Percentiles rank a stretch among this genome's conserved stretches.
phyloP scores from a whole-genome alignment of 2,113 vertebrate species.

The Oncorhynchus keta region DNA sequence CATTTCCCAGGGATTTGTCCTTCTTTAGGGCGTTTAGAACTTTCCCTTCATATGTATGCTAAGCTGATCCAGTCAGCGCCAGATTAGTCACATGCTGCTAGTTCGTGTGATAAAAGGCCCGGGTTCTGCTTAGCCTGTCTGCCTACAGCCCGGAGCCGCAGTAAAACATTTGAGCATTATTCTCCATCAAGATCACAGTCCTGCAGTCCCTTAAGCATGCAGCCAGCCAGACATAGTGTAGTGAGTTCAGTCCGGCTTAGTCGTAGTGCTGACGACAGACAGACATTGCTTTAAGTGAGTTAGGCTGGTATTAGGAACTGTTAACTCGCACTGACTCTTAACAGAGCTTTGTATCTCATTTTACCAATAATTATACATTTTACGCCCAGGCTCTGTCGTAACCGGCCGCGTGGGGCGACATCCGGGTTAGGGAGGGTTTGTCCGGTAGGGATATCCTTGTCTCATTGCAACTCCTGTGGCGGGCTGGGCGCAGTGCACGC shows the following conservation, averaged over 20 bases:
- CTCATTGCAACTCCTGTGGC: too few species aligned
- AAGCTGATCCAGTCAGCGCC: constrained; percentile 17
- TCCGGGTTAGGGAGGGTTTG: too few species aligned
- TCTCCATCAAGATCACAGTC: neutral
- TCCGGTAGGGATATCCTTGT: too few species aligned
- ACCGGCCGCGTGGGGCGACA: too few species aligned
- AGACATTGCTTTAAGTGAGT: neutral
- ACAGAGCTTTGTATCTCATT: neutral
- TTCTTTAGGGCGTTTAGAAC: constrained; percentile 6
- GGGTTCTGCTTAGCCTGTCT: neutral
- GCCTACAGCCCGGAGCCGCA: neutral
- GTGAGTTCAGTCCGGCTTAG: neutral
- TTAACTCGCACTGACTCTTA: neutral
- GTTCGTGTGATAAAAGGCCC: constrained; percentile 4
- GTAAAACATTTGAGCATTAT: neutral
- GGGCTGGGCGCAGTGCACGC: too few species aligned
- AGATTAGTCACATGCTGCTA: constrained; percentile 31
- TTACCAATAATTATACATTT: neutral
- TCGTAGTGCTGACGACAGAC: too few species aligned
- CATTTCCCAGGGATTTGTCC: constrained; percentile 25
- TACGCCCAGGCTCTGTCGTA: neutral
- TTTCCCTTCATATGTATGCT: constrained; percentile 12
- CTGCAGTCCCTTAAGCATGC: neutral
- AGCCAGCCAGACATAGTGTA: neutral
- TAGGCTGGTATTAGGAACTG: neutral